Percentiles rank a stretch among this genome's conserved stretches.
Evolutionary conservation across 2,888 invertebrate species (phyloP).

Genomic region (Dicycla oo): DNA sequence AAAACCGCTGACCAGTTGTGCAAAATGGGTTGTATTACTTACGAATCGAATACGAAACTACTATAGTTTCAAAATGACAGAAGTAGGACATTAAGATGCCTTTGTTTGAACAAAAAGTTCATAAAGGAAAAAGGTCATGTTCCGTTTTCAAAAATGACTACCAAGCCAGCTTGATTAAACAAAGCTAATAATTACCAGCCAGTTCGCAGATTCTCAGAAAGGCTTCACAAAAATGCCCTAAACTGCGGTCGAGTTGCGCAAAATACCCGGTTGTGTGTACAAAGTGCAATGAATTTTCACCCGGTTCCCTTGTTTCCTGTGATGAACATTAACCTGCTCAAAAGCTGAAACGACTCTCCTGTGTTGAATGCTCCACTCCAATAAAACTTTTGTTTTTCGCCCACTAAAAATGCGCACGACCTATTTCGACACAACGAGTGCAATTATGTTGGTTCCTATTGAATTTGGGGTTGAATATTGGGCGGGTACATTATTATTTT

Average conservation of each 20-base stretch:
- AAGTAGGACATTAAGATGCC: constrained; percentile 2
- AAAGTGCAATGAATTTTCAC: constrained; percentile 70
- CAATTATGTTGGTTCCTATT: constrained; percentile 56
- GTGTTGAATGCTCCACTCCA: constrained; percentile 69
- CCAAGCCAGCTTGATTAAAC: constrained; percentile 26
- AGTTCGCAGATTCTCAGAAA: constrained; percentile 33
- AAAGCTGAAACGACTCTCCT: constrained; percentile 76
- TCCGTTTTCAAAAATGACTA: constrained; percentile 18
- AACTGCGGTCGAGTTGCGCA: constrained; percentile 21
- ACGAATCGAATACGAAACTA: constrained; percentile 54
- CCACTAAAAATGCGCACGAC: constrained; percentile 71
- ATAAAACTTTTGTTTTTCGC: constrained; percentile 76
- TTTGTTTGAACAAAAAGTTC: neutral
- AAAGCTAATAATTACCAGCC: constrained; percentile 38
- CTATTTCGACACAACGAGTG: constrained; percentile 67
- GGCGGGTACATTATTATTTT: neutral
- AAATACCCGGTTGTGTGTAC: constrained; percentile 62
- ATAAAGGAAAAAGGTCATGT: neutral
- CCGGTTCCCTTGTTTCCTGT: constrained; percentile 70
- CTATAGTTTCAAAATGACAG: constrained; percentile 22
- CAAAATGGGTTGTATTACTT: constrained; percentile 61
- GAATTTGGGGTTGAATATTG: constrained; percentile 41
- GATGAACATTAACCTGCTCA: constrained; percentile 80
- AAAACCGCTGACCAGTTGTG: constrained; percentile 46
- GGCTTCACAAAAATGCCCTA: constrained; percentile 16